A percentile compares a stretch with the other conserved stretches of the same genome.
Conservation (phyloP, 2,797 vertebrate genomes). For the Tragelaphus oryx region DNA sequence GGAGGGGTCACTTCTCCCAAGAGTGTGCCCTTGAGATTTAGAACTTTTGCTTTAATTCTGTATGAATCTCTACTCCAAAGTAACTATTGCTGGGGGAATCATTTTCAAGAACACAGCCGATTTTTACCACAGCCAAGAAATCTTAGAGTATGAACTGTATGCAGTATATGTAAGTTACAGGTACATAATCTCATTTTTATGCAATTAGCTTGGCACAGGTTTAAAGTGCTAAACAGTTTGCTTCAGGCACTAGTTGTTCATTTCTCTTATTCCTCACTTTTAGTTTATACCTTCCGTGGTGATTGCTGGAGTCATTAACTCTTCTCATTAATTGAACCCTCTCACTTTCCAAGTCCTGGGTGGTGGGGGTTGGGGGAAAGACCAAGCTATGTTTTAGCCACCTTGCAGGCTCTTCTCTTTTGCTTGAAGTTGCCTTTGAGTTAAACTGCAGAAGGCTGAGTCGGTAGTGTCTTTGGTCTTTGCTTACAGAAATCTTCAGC, state of each 20-base stretch:
- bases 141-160: background rate
- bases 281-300: background rate
- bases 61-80: background rate
- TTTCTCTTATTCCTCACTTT: background rate
- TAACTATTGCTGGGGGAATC: background rate
- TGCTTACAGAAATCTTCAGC: background rate
- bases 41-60: conserved; percentile 4
- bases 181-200: conserved; percentile 1
- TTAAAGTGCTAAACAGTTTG: background rate
- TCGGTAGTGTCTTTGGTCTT: background rate
- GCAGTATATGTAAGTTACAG: background rate
- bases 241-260: background rate
- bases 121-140: background rate
- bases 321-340: background rate
- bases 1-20: background rate
- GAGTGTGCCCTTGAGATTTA: background rate
- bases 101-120: background rate
- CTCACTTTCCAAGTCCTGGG: background rate
- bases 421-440: background rate
- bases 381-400: background rate
- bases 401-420: background rate
- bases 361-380: background rate
- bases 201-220: background rate
- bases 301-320: background rate
- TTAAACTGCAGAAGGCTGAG: background rate